A percentile compares a stretch with the other conserved stretches of the same genome.
Evolutionary conservation across 2,797 vertebrate genomes (phyloP).

Genomic region (Nannoperca australis): DNA sequence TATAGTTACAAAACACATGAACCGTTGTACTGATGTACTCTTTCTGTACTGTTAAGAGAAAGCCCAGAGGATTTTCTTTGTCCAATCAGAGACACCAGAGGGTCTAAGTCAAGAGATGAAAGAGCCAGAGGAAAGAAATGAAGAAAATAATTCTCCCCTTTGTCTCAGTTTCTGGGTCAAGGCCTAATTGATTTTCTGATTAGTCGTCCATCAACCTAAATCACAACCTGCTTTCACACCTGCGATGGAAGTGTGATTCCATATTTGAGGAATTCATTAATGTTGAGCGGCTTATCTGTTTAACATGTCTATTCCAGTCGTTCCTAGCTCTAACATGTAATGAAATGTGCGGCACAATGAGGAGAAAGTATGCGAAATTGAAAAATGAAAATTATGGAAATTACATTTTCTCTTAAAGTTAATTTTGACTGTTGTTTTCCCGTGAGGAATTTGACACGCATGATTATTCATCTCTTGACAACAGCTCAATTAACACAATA

Average conservation of each 20-base stretch:
- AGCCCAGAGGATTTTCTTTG: conserved; percentile 69
- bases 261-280: conserved; percentile 69
- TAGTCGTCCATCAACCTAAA: conserved; percentile 88
- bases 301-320: conserved; percentile 60
- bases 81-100: conserved; percentile 73
- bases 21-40: conserved; percentile 9
- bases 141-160: conserved; percentile 85
- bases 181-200: conserved; percentile 93
- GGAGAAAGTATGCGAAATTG: conserved; percentile 4
- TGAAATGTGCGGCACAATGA: conserved; percentile 34
- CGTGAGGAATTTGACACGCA: conserved; percentile 53
- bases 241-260: conserved; percentile 66
- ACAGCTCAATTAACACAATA: conserved; percentile 76
- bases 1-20: conserved; percentile 17
- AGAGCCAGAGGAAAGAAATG: conserved; percentile 81
- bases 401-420: conserved; percentile 64
- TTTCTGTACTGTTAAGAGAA: conserved; percentile 30
- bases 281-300: conserved; percentile 58
- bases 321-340: conserved; percentile 26
- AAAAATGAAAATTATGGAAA: conserved; percentile 61
- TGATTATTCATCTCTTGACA: conserved; percentile 76
- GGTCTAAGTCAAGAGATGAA: conserved; percentile 66
- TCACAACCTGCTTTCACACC: conserved; percentile 85
- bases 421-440: conserved; percentile 70
- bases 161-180: conserved; percentile 93